Base-by-base conservation (phyloP, 1,140 invertebrate genomes). In the Andricus grossulariae region DNA sequence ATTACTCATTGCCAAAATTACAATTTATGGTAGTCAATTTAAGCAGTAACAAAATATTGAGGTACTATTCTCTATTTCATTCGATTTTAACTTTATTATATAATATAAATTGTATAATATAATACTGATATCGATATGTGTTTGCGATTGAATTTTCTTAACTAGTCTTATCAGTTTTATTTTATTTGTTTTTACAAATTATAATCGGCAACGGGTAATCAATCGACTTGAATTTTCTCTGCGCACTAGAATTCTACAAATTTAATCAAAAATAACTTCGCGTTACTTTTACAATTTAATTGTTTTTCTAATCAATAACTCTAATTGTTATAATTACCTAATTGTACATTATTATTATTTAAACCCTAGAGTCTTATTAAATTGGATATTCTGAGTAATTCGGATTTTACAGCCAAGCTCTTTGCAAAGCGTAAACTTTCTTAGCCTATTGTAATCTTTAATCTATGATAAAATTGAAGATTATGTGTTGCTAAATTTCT, bases 341-440 rank as follows among this genome's bases (percentile, higher is more conserved):
- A 45, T 45, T 45, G 10, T 45, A 45, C 6, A 45, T 45, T 45
- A 45, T 45, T 39, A 8, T 25, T 45, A 45, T 25, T 66, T 66
- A 16, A 39, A 39, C 25, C 32, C 32, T 66, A 45, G 16, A 66
- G 8, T 39, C 21, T n/a, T 54, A 54, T 10, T 18, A 54, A 18
- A 18, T 54, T 54, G 52, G 12, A 66, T n/a, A 66, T 16, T 39
- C 8, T 60, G 5, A 25, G 12, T 66, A 66, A 66, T 66, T 66
- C 60, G 60, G 25, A 39, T 66, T 66, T 66, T 66, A 66, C 25
- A 3, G 8, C 12, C 45, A 66, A 66, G 60, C 60, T 66, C 60
- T 39, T 25, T 16, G 32, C 60, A 39, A 45, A 66, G 18, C 4
- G 32, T 66, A 15, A 66, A 6, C 21, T 45, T 39, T 66, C 32